phyloP scores from a whole-genome alignment of 2,888 invertebrate genomes.

The Tolmerus cingulatus region DNA sequence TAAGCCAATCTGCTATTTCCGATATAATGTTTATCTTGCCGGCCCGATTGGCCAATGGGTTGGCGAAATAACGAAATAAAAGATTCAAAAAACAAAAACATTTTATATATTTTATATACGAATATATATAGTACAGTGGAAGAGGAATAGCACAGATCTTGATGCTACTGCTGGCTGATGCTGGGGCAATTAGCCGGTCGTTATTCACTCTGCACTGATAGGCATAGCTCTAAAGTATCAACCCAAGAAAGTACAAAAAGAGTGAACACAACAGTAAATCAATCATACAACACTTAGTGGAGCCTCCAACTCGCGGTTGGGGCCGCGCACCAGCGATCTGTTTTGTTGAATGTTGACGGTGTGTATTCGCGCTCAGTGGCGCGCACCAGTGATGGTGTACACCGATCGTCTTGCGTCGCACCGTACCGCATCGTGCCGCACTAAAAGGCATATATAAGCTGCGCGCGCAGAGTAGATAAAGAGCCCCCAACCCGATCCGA shows the following conservation, averaged over 20 bases:
- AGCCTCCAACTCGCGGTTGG: slow-evolving; percentile 1
- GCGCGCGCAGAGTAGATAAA: slow-evolving; percentile 25
- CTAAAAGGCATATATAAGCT: not conserved
- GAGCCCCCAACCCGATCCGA: slow-evolving; percentile 22
- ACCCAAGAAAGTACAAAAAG: slow-evolving; percentile 27
- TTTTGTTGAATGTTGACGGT: not conserved
- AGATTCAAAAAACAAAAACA: not conserved
- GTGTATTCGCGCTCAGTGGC: not conserved
- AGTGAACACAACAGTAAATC: slow-evolving; percentile 30
- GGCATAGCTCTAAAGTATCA: slow-evolving; percentile 20
- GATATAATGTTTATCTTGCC: slow-evolving; percentile 28
- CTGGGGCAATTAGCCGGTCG: slow-evolving; percentile 32
- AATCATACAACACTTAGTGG: slow-evolving; percentile 31
- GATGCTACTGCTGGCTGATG: slow-evolving; percentile 1
- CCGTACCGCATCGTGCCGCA: not conserved
- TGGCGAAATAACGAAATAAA: not conserved
- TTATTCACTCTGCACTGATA: slow-evolving; percentile 29
- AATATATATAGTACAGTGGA: no score
- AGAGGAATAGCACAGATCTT: not conserved
- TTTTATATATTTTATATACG: not conserved
- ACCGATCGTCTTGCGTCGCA: not conserved
- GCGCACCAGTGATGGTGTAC: not conserved
- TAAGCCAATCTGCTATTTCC: slow-evolving; percentile 37
- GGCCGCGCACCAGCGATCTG: not conserved
- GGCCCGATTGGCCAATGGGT: slow-evolving; percentile 16